Percentiles rank a stretch among this genome's conserved stretches.
These are phyloP conservation scores for Conops quadrifasciatus DNA, from an alignment of 2,888 invertebrate species.

Conservation along the genomic window DNA sequence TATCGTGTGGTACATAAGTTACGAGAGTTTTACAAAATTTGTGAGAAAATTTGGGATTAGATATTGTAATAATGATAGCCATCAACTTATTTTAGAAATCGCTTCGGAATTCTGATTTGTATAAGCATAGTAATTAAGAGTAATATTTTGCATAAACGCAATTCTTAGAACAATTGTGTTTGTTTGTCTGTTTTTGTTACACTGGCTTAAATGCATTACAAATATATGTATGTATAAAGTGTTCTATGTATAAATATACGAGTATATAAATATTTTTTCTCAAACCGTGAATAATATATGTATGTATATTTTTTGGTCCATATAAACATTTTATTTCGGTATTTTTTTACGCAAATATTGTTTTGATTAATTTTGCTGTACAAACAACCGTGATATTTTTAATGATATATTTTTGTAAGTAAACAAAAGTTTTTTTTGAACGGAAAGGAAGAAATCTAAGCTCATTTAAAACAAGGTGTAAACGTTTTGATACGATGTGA, in stretches of 20 bases:
- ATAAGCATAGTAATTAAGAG: too few species aligned
- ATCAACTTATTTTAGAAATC: too few species aligned
- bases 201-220: constrained; percentile 18
- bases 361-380: constrained; percentile 5
- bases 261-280: background rate
- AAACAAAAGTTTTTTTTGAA: constrained; percentile 11
- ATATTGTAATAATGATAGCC: too few species aligned
- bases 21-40: too few species aligned
- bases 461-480: too few species aligned
- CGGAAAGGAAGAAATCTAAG: too few species aligned
- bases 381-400: background rate
- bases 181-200: background rate
- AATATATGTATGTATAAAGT: constrained; percentile 4
- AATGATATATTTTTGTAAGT: background rate
- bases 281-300: background rate
- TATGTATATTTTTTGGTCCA: constrained; percentile 24
- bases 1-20: too few species aligned
- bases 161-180: background rate
- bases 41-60: too few species aligned
- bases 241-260: constrained; percentile 5
- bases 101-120: too few species aligned
- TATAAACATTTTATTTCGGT: constrained; percentile 28
- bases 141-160: background rate
- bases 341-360: constrained; percentile 6
- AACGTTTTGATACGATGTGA: too few species aligned